Percentiles rank a stretch among this genome's conserved stretches.
phyloP scores from a whole-genome alignment of 2,113 vertebrate genomes.

The Dipodomys stephensi region DNA sequence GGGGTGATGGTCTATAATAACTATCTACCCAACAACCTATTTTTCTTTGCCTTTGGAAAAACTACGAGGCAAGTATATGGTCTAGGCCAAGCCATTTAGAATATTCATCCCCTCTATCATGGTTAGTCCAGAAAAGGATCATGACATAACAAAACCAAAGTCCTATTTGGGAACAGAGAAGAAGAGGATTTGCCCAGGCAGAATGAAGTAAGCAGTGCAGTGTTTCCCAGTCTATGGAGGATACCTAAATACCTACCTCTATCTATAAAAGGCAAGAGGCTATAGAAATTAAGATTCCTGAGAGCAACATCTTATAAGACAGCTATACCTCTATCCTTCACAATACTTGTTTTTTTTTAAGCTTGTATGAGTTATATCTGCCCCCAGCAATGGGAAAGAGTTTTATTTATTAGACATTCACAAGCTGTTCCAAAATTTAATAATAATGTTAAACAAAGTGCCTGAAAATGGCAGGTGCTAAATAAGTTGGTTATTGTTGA shows the following conservation, averaged over 20 bases:
- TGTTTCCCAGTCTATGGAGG: background rate
- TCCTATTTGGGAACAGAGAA: background rate
- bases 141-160: background rate
- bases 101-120: background rate
- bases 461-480: conserved; percentile 23
- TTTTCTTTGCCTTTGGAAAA: background rate
- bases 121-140: background rate
- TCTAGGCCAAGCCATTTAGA: background rate
- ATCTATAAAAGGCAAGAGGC: conserved; percentile 6
- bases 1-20: background rate
- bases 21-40: background rate
- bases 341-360: background rate
- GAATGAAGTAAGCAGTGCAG: background rate
- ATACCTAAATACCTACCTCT: background rate
- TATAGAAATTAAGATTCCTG: conserved; percentile 10
- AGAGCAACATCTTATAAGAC: background rate
- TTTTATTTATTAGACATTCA: conserved; percentile 12
- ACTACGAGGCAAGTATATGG: background rate
- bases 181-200: background rate
- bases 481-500: conserved; percentile 21
- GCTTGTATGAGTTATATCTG: background rate
- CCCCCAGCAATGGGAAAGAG: background rate
- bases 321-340: background rate
- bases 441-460: background rate
- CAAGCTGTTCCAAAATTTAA: conserved; percentile 33